These are phyloP conservation scores for Podilymbus podiceps DNA, from an alignment of 2,113 vertebrate species.

Conservation along the genomic window DNA sequence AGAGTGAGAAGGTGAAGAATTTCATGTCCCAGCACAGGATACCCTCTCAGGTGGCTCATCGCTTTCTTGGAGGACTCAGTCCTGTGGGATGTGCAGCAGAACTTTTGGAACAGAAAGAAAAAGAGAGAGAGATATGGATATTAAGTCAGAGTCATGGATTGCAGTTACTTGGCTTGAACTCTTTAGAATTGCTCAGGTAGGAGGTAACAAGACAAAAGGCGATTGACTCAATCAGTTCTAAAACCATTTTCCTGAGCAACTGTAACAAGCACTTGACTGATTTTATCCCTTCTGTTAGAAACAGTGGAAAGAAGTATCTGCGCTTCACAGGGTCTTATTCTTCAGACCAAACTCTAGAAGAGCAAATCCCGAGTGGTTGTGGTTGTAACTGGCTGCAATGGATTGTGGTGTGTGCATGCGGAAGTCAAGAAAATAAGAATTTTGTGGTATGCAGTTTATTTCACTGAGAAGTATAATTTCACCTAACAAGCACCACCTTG, in stretches of 20 bases:
- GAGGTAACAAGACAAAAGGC: conserved; percentile 43
- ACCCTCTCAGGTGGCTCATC: neutral
- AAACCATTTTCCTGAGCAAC: conserved; percentile 16
- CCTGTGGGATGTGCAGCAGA: neutral
- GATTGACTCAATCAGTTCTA: conserved; percentile 38
- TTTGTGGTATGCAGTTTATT: conserved; percentile 13
- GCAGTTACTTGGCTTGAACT: neutral
- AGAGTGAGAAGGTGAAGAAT: neutral
- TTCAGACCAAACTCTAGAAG: conserved; percentile 7
- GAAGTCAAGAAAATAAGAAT: neutral
- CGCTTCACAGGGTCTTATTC: neutral
- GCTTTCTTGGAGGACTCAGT: neutral
- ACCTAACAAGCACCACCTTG: conserved; percentile 7
- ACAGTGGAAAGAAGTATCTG: conserved; percentile 23
- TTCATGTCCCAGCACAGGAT: neutral
- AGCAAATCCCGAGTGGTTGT: neutral
- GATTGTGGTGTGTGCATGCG: neutral
- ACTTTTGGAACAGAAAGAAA: neutral
- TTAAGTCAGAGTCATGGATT: neutral
- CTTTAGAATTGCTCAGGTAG: conserved; percentile 15
- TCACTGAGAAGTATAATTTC: conserved; percentile 16
- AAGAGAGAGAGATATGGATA: neutral
- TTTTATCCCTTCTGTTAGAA: conserved; percentile 6
- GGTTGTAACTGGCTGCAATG: neutral
- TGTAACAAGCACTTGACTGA: neutral